Evolutionary conservation across 2,888 invertebrate genomes (phyloP).

Genomic region (Tryphoninae sp.): DNA sequence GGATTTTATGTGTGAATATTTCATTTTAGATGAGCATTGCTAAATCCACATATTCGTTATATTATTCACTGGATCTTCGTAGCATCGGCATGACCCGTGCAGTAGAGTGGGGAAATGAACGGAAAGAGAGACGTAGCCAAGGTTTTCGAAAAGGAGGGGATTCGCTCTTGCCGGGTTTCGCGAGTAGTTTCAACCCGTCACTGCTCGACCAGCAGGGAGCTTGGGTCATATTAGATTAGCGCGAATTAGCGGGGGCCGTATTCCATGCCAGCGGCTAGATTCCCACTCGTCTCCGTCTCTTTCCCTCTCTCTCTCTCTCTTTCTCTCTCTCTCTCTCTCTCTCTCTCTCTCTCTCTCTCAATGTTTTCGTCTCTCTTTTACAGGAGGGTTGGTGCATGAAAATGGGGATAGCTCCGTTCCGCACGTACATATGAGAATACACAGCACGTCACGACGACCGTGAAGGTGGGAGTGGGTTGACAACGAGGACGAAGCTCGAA

Average conservation of each 20-base stretch:
- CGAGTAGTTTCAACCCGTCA: conserved; percentile 71
- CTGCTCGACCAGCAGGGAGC: conserved; percentile 67
- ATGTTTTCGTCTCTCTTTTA: conserved; percentile 29
- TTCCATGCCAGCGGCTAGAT: conserved; percentile 72
- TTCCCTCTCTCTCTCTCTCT: conserved; percentile 56
- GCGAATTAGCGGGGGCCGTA: conserved; percentile 74
- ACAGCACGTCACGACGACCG: conserved; percentile 38
- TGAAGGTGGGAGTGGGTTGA: conserved; percentile 30
- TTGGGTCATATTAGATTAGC: conserved; percentile 75
- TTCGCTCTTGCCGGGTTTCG: conserved; percentile 64
- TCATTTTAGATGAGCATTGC: background rate
- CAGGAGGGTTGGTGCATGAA: conserved; percentile 16
- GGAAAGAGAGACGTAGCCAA: conserved; percentile 22
- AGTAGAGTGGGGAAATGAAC: background rate
- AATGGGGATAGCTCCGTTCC: conserved; percentile 43
- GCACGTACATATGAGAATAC: conserved; percentile 47
- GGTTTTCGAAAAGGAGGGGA: conserved; percentile 50
- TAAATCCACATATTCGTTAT: background rate
- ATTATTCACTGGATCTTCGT: background rate
- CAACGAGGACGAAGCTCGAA: conserved; percentile 32
- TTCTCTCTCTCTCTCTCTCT: conserved; percentile 66
- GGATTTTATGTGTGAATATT: no score
- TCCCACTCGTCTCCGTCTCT: conserved; percentile 63
- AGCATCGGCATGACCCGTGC: background rate
- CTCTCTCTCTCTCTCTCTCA: conserved; percentile 58